Evolutionary conservation across 1,140 invertebrate genomes (phyloP), one percentile per base, ranked within the genome.

Genomic region (Heliothis subflexa): DNA sequence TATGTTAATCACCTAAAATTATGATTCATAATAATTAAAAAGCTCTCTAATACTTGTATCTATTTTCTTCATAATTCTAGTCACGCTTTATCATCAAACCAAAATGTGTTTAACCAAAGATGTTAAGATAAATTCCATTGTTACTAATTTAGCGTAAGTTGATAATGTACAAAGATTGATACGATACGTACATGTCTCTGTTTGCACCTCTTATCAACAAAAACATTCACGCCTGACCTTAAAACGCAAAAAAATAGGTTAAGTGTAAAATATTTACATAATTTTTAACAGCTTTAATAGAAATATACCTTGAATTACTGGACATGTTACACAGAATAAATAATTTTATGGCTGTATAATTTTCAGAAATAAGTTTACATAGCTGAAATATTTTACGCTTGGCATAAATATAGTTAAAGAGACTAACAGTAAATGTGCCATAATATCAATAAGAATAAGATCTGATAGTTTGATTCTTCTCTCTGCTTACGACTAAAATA

Each of bases 171-270:
- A 77, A 77, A 77, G 74, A 77, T 77, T 77, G 74, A 77, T 77
- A 77, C 47, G 62, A 66, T 68, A 33, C 33, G 73, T 76, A 76
- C 13, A 33, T 64, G 74, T 68, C 74, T 68, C n/a, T 77, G 55
- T 77, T 80, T 66, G 54, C 28, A 47, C 57, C 14, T 80, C 79
- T 80, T 80, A 80, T 80, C 79, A 77, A 61, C 55, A 61, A 74
- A 74, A 76, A 80, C 66, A 77, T 76, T 77, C 49, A 21, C n/a
- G 68, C 49, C 66, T 80, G 79, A 80, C 79, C 79, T 80, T 80
- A 77, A 77, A 77, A 64, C 9, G 45, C 77, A 57, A 45, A 21
- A 55, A 77, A 66, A 49, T 77, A 68, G 74, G 74, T 77, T 77
- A 68, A 68, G 74, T 57, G 50, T 57, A 54, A 76, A 64, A 76